phyloP scores from a whole-genome alignment of 2,113 vertebrate genomes.

The Triplophysa dalaica region DNA sequence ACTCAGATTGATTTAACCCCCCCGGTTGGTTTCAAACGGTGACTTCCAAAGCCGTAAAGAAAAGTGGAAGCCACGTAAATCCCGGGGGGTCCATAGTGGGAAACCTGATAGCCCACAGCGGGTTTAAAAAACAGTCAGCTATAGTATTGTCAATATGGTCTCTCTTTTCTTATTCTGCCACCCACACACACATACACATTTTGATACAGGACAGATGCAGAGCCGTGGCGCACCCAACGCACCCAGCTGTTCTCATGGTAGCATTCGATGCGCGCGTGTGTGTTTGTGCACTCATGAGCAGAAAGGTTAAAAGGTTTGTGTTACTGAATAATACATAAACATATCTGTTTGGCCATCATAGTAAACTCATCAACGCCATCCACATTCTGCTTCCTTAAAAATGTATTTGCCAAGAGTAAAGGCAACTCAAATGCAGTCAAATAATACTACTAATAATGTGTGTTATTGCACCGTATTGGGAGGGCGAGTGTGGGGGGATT shows the following conservation, averaged over 20 bases:
- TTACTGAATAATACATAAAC: slow-evolving; percentile 64
- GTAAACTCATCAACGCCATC: slow-evolving; percentile 6
- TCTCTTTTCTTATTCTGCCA: slow-evolving; percentile 60
- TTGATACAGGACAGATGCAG: slow-evolving; percentile 55
- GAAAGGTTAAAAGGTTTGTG: slow-evolving; percentile 73
- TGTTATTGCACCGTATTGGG: slow-evolving; percentile 9
- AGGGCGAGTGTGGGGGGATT: slow-evolving; percentile 30
- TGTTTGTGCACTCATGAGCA: neutral
- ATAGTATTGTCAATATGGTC: slow-evolving; percentile 81
- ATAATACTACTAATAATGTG: neutral
- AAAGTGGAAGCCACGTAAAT: slow-evolving; percentile 83
- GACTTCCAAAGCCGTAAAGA: slow-evolving; percentile 86
- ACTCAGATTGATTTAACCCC: slow-evolving; percentile 97
- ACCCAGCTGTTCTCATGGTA: slow-evolving; percentile 67
- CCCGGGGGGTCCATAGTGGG: slow-evolving; percentile 85
- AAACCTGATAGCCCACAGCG: slow-evolving; percentile 85
- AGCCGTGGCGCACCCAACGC: slow-evolving; percentile 59
- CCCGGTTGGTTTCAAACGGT: slow-evolving; percentile 86
- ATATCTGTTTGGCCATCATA: slow-evolving; percentile 63
- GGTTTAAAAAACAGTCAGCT: slow-evolving; percentile 80
- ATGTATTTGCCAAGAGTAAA: neutral
- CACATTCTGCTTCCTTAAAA: neutral
- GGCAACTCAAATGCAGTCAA: neutral
- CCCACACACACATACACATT: slow-evolving; percentile 35
- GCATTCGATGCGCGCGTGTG: slow-evolving; percentile 17